These are phyloP conservation scores for Apostichopus japonicus DNA, from an alignment of 35 echinoderm and acorn worm species.

Conservation along the genomic window DNA sequence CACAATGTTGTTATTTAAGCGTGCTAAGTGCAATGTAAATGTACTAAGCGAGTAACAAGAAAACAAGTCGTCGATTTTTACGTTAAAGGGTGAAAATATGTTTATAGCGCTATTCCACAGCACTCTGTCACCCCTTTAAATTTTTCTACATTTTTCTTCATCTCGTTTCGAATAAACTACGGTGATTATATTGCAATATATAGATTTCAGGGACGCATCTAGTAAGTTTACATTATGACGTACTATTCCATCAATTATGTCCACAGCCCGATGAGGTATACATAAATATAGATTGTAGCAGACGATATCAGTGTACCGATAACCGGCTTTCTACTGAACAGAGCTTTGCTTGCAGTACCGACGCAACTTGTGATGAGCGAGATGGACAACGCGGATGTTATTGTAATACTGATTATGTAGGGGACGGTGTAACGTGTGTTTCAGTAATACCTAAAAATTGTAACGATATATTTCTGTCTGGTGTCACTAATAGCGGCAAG, in stretches of 20 bases:
- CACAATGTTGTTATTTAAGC: too few relatives aligned
- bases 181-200: too few relatives aligned
- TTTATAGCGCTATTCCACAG: too few relatives aligned
- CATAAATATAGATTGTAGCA: not conserved
- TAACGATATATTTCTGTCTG: not conserved
- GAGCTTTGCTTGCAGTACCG: not conserved
- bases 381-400: not conserved
- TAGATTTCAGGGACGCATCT: too few relatives aligned
- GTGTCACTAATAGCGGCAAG: not conserved
- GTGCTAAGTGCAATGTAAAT: too few relatives aligned
- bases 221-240: not conserved
- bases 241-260: not conserved
- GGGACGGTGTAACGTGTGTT: slow-evolving; percentile 55
- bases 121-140: too few relatives aligned
- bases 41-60: too few relatives aligned
- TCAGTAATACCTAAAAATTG: not conserved
- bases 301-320: not conserved
- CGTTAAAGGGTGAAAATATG: too few relatives aligned
- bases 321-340: not conserved
- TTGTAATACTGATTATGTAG: not conserved
- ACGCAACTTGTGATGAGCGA: not conserved
- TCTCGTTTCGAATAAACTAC: too few relatives aligned
- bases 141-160: too few relatives aligned
- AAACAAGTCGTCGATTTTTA: too few relatives aligned
- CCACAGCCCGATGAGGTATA: not conserved